Base-by-base conservation (phyloP, 2,797 vertebrate genomes). In the Peromyscus melanophrys region DNA sequence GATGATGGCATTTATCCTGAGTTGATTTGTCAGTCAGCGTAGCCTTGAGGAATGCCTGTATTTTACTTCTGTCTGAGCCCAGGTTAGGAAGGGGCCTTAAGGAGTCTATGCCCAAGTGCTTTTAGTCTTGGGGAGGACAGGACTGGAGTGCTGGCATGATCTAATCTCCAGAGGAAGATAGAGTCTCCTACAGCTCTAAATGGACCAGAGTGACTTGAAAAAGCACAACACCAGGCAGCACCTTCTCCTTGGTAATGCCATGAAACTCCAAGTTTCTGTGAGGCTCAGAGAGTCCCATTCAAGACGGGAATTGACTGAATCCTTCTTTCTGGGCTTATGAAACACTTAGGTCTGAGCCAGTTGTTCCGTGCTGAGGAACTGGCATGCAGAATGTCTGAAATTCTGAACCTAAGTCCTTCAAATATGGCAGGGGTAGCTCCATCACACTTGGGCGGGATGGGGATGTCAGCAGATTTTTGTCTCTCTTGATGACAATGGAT, bases 111-210 rank as follows among this genome's bases (percentile, higher is more conserved):
- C 6, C 27, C 23, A n/a, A 10, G 14, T 13, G 2, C 43, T 11
- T 34, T 69, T 83, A 16, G 4, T 4, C 2, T 34, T 14, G 12
- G 29, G 9, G 21, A 34, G 59, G 69, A 52, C 16, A 37, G 75
- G 31, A 7, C 34, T 63, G 6, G n/a, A 16, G 46, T 4, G 2
- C 40, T 61, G 75, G 55, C 25, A 75, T 25, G 23, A 4, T 23
- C 11, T 63, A 25, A 78, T 65, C 17, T 76, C 21, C 40, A 78
- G 73, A 25, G 40, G 63, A 49, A 55, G 43, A 43, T 2, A 6
- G 2, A 34, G 43, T 69, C 12, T 89, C 23, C 25, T 23, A 3
- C 0, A 13, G 37, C 25, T 16, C 31, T 0, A 0, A 1, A 14
- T 29, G 13, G 34, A 57, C 37, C 49, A 46, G 29, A 52, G 49